Percentiles rank a stretch among this genome's conserved stretches.
Evolutionary conservation across 1,140 invertebrate genomes (phyloP).

Genomic region (Drosophila neocordata): DNA sequence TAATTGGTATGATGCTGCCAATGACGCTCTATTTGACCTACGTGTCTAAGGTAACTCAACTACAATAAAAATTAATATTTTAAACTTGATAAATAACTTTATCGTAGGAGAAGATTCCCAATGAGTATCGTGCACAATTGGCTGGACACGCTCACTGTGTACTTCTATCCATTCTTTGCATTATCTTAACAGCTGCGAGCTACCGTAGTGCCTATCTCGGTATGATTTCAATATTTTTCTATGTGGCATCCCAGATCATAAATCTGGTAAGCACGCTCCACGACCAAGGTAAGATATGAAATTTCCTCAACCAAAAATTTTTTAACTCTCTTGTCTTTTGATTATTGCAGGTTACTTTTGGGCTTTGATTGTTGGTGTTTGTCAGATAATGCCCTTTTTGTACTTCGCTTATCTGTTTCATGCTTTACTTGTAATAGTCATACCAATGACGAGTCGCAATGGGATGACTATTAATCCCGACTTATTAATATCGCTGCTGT

Average conservation of each 20-base stretch:
- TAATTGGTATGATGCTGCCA: slow-evolving; percentile 74
- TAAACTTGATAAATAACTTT: no score
- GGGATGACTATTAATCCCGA: slow-evolving; percentile 86
- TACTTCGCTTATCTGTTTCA: slow-evolving; percentile 87
- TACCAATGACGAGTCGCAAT: slow-evolving; percentile 87
- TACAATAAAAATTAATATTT: not conserved
- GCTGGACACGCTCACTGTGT: slow-evolving; percentile 66
- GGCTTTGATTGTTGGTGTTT: slow-evolving; percentile 84
- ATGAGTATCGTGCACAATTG: slow-evolving; percentile 61
- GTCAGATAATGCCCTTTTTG: slow-evolving; percentile 80
- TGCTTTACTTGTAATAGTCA: slow-evolving; percentile 86
- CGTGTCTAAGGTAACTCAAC: slow-evolving; percentile 84
- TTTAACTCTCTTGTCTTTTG: no score
- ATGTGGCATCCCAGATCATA: slow-evolving; percentile 53
- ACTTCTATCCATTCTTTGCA: slow-evolving; percentile 53
- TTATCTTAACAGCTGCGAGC: slow-evolving; percentile 48
- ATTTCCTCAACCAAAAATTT: not conserved
- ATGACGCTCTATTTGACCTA: slow-evolving; percentile 44
- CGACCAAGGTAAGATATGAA: slow-evolving; percentile 61
- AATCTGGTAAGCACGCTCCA: slow-evolving; percentile 65
- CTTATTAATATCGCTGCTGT: slow-evolving; percentile 83
- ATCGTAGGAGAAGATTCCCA: slow-evolving; percentile 52
- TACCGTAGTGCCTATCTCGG: slow-evolving; percentile 65
- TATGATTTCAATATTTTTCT: slow-evolving; percentile 73
- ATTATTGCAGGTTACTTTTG: slow-evolving; percentile 84